Evolutionary conservation across 2,888 invertebrate genomes (phyloP), one percentile per base, ranked within the genome.

Genomic region (Agriopis marginaria): DNA sequence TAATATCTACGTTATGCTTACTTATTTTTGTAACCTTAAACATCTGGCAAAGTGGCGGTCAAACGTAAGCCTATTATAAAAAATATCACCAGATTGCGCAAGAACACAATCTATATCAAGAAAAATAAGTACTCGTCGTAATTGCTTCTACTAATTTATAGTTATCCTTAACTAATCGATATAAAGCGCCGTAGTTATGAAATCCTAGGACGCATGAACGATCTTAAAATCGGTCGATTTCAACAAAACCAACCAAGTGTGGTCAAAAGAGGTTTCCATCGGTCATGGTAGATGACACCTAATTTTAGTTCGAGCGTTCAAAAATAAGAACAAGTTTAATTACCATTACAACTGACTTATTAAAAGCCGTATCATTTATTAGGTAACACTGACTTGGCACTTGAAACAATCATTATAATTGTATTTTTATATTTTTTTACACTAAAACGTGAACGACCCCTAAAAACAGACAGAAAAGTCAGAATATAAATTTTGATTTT

Each of bases 171-270:
- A 23, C 17, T 23, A 12, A 32, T 45, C 32, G 23, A 42, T 10
- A 11, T 45, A 47, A 62, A 58, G 47, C 44, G 42, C n/a, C 49
- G 60, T 17, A 44, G 61, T 74, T 76, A 71, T 55, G 73, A 72
- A 75, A 76, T 53, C 11, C 39, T 44, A 53, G 54, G 39, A 74
- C 75, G 74, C 72, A 74, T 75, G 75, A 77, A 60, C 68, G 72
- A 66, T 71, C 72, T 62, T 61, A 62, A 69, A 66, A 70, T 71
- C 59, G 47, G 47, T 23, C 54, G 71, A 69, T 77, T 75, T 73
- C 72, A 51, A 50, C 49, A 74, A 66, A 76, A 68, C 40, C 71
- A 71, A 64, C 69, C 70, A 63, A 77, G 75, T 72, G 75, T 66
- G 64, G 68, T 73, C 66, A 51, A 42, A 62, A 42, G 51, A 62